These are phyloP conservation scores for Lamprologus lemairii DNA, from an alignment of 2,113 vertebrate genomes.

Conservation along the genomic window DNA sequence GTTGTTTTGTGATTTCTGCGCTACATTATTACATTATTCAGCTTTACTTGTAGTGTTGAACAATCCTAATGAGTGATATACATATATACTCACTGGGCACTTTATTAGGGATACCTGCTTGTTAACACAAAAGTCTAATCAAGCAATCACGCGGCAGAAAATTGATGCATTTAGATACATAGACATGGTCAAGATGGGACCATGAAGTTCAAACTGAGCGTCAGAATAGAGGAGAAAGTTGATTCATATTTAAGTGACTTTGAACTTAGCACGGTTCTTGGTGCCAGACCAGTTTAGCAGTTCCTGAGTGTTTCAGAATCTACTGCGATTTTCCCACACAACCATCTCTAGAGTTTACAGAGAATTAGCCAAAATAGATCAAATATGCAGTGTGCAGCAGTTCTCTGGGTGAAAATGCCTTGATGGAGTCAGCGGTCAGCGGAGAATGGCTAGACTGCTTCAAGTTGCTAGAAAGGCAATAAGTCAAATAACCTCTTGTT, in stretches of 20 bases:
- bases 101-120: neutral
- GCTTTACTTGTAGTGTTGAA: neutral
- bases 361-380: neutral
- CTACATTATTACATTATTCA: neutral
- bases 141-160: accelerated
- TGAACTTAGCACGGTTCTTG: neutral
- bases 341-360: neutral
- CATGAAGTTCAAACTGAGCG: neutral
- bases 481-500: neutral
- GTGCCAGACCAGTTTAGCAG: neutral
- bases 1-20: neutral
- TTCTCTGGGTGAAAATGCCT: neutral
- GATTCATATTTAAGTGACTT: neutral
- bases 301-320: neutral
- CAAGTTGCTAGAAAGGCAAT: neutral
- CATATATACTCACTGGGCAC: accelerated
- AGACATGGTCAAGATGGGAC: neutral
- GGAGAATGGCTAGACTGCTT: neutral
- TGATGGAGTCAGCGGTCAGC: neutral
- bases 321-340: neutral
- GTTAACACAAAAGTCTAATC: neutral
- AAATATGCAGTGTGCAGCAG: neutral
- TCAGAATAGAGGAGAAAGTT: neutral
- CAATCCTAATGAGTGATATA: neutral
- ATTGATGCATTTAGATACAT: neutral